Evolutionary conservation across 1,140 invertebrate species (phyloP), one percentile per base, ranked within the genome.

Genomic region (Acromyrmex charruanus): DNA sequence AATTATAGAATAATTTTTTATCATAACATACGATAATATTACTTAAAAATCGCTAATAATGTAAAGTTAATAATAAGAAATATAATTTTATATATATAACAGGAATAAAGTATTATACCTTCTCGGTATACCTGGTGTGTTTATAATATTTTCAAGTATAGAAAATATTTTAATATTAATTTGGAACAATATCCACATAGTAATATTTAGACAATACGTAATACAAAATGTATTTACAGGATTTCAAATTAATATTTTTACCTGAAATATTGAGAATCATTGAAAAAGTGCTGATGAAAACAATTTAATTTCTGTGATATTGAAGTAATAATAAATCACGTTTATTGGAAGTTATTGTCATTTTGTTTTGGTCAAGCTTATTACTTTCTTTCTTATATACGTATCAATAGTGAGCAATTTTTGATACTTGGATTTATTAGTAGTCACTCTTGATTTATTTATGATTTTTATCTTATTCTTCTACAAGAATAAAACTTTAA

Each of bases 1-100:
- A 79, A 66, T 79, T n/a, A 35, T 66, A 12, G 14, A 53, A 25
- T 53, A 68, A 63, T 65, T 14, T 65, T n/a, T 77, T 65, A 31
- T 66, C 14, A 12, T 12, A 59, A 61, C 4, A 21, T 65, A 61
- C 6, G 12, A 55, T 12, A 79, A 77, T n/a, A 21, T 66, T 4
- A 12, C 6, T 51, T 66, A 18, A 3, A 31, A 10, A 68, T 35
- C n/a, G 1, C 18, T 31, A 53, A 14, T 35, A 21, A 35, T 25
- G 21, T 25, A 58, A 55, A 55, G 9, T 39, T 66, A 39, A 39
- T 69, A 80, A 6, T 10, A 44, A 21, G 21, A 35, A 4, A 66
- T 53, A 9, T 31, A 28, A 31, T 39, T 65, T 35, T 31, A 25
- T 58, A 16, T 58, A 16, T 14, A 49, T 3, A 14, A 66, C 5